Base-by-base conservation (phyloP, 2,113 vertebrate species). In the Campylorhamphus procurvoides region DNA sequence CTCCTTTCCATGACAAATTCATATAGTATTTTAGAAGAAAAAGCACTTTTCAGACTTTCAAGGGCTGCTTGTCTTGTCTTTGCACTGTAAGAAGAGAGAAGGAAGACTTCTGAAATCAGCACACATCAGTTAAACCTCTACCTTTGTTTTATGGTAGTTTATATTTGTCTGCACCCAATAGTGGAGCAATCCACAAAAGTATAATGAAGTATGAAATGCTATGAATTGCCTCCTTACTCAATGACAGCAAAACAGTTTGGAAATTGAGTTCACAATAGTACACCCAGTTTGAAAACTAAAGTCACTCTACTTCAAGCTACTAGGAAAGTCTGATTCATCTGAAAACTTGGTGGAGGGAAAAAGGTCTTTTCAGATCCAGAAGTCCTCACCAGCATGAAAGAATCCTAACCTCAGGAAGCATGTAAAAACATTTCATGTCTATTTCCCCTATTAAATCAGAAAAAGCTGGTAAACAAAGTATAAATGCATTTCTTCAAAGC, bases 1-100 rank as follows among this genome's bases (percentile, higher is more conserved):
- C 99, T 99, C 95, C 99, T 98, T 93, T 99, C 99, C 3, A 99
- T 98, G 95, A 99, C 97, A 97, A 99, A 99, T 91, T 99, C 99
- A 59, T 98, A 98, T 3, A 99, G 97, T 97, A 99, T 98, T 97
- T 99, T 99, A 84, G 99, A 99, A 94, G 98, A 98, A 98, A 99
- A 97, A 42, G 98, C 99, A 22, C 97, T 99, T 97, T 99, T 99
- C 76, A 99, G 98, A 83, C 98, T 98, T 93, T 99, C 99, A 94
- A 99, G 98, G 73, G 99, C 99, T 83, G 98, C 98, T 95, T 99
- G 99, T 91, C 99, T 98, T 40, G 99, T 99, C 97, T 99, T 99
- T 14, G 99, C 99, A 97, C 99, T 99, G 90, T 97, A 73, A n/a
- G 12, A 90, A 94, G 52, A 89, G 31, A 91, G 23, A 96, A 95